These are phyloP conservation scores for Gymnocypris eckloni DNA, from an alignment of 2,797 vertebrate genomes.

Conservation along the genomic window DNA sequence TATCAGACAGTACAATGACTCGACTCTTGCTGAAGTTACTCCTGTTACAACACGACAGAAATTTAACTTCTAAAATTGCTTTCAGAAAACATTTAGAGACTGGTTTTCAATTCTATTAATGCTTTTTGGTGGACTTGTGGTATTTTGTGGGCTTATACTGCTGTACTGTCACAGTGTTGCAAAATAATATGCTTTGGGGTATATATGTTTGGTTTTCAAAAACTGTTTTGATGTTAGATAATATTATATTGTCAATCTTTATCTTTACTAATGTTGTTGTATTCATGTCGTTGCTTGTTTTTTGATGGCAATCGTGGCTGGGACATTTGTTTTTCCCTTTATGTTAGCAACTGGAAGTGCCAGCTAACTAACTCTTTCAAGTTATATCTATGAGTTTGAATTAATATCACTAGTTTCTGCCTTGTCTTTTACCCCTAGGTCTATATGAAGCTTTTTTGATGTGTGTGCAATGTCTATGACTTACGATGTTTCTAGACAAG, in stretches of 20 bases:
- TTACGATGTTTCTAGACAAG: constrained; percentile 71
- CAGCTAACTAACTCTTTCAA: background rate
- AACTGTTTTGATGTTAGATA: background rate
- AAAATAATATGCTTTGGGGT: background rate
- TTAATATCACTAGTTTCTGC: background rate
- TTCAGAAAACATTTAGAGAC: background rate
- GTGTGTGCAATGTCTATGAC: constrained; percentile 58
- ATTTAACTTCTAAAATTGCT: background rate
- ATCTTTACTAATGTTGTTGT: background rate
- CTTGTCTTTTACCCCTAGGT: background rate
- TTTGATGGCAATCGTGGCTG: background rate
- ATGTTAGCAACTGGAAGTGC: background rate
- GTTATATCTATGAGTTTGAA: background rate
- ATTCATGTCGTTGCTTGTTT: no score
- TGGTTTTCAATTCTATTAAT: background rate
- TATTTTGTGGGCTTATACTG: background rate
- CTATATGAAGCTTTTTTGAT: background rate
- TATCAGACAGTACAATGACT: no score
- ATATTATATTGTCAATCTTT: no score
- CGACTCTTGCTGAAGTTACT: background rate
- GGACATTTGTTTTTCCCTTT: background rate
- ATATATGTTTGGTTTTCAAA: background rate
- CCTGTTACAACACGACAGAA: background rate
- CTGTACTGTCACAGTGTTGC: background rate
- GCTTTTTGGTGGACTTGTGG: background rate